Evolutionary conservation across 2,888 invertebrate species (phyloP).

Genomic region (Lomographa bimaculata): DNA sequence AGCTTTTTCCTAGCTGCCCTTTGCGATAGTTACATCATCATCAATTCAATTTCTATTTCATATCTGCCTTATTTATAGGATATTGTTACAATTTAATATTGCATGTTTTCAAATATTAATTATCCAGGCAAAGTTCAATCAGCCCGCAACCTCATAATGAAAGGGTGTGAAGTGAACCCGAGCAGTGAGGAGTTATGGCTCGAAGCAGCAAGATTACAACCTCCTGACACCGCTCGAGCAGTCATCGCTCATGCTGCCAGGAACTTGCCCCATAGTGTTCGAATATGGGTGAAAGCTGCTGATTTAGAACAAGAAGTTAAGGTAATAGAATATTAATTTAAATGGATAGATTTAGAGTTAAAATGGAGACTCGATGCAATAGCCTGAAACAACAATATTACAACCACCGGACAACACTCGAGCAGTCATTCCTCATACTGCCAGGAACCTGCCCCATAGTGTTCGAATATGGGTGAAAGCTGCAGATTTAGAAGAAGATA

Average conservation of each 20-base stretch:
- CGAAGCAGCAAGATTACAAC: constrained; percentile 97
- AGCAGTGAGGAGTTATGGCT: constrained; percentile 99
- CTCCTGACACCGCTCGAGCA: constrained; percentile 96
- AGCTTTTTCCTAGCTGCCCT: no score
- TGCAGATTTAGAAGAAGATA: constrained; percentile 96
- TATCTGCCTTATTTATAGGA: no score
- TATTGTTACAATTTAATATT: no score
- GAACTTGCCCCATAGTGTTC: constrained; percentile 96
- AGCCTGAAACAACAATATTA: constrained; percentile 98
- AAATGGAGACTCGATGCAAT: no score
- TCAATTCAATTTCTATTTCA: no score
- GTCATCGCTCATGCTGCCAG: constrained; percentile 98
- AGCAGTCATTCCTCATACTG: constrained; percentile 98
- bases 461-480: constrained; percentile 99
- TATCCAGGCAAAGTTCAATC: constrained; percentile 91
- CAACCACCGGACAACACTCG: constrained; percentile 97
- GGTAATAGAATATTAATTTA: constrained; percentile 41
- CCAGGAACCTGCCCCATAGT: constrained; percentile 96
- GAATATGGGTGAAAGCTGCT: constrained; percentile 99
- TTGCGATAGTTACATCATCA: no score
- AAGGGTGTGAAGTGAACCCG: constrained; percentile 98
- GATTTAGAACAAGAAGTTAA: constrained; percentile 96
- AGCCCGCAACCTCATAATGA: constrained; percentile 98
- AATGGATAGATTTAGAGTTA: no score
- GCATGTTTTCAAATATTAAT: no score